These are phyloP conservation scores for Leucopternis melanops DNA, from an alignment of 2,113 vertebrate species.

Conservation along the genomic window DNA sequence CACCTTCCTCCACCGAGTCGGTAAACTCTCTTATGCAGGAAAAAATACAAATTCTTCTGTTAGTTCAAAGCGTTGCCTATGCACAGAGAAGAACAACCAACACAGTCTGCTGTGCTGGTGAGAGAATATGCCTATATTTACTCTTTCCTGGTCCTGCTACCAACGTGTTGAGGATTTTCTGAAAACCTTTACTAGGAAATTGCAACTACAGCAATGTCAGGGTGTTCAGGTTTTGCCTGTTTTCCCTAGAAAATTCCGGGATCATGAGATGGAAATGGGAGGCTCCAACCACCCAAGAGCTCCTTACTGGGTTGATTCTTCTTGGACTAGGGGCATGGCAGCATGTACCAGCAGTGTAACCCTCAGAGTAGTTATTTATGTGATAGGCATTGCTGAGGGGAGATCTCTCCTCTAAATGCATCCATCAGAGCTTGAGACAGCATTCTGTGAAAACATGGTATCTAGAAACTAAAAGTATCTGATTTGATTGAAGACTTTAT, in stretches of 20 bases:
- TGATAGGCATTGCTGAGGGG: background rate
- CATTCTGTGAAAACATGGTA: background rate
- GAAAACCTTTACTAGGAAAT: background rate
- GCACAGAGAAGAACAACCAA: background rate
- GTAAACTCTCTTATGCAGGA: background rate
- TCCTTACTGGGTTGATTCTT: background rate
- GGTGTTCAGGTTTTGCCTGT: background rate
- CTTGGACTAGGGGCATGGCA: background rate
- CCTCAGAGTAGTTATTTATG: background rate
- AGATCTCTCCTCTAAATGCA: background rate
- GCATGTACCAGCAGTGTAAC: background rate
- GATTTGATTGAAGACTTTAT: background rate
- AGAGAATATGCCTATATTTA: background rate
- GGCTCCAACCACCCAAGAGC: background rate
- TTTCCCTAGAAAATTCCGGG: background rate
- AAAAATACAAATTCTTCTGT: background rate
- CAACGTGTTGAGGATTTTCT: background rate
- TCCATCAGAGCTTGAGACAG: background rate
- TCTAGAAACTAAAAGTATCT: background rate
- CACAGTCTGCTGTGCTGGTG: background rate
- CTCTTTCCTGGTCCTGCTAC: background rate
- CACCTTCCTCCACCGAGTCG: background rate
- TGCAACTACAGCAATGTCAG: background rate
- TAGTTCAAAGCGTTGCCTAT: background rate
- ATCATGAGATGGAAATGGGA: background rate